phyloP scores from a whole-genome alignment of 2,113 vertebrate species.

The Rhombomys opimus region DNA sequence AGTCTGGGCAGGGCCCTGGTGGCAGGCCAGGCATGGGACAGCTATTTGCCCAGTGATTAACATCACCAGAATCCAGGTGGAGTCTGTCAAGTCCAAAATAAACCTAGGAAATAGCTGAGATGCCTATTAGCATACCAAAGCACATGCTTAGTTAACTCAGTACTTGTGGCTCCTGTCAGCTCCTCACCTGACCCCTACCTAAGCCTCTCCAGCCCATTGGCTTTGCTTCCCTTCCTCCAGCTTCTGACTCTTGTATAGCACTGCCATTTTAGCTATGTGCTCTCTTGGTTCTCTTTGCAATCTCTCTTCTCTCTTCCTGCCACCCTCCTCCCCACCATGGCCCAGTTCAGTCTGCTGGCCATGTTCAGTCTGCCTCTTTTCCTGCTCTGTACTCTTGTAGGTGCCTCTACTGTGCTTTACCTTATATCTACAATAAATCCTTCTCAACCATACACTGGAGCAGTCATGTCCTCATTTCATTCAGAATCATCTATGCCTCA shows the following conservation, averaged over 20 bases:
- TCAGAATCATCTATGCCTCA: not conserved
- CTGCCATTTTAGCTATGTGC: not conserved
- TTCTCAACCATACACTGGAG: not conserved
- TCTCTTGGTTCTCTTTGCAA: not conserved
- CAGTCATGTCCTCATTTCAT: not conserved
- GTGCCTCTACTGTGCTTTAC: not conserved
- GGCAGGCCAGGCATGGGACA: not conserved
- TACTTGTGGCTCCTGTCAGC: not conserved
- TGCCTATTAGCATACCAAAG: not conserved
- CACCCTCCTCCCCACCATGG: not conserved
- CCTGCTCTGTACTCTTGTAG: not conserved
- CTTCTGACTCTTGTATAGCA: not conserved
- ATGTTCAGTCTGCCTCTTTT: not conserved
- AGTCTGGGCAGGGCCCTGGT: not conserved
- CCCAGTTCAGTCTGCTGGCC: not conserved
- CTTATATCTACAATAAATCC: not conserved
- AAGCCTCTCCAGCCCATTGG: not conserved
- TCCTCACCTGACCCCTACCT: not conserved
- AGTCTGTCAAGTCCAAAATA: not conserved
- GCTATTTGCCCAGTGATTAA: not conserved
- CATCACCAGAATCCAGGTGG: not conserved
- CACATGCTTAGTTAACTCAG: not conserved
- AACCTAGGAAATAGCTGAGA: not conserved
- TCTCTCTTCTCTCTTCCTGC: not conserved
- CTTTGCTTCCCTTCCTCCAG: not conserved